Evolutionary conservation across 2,113 vertebrate genomes (phyloP).

Genomic region (Cyanoramphus novaezelandiae): DNA sequence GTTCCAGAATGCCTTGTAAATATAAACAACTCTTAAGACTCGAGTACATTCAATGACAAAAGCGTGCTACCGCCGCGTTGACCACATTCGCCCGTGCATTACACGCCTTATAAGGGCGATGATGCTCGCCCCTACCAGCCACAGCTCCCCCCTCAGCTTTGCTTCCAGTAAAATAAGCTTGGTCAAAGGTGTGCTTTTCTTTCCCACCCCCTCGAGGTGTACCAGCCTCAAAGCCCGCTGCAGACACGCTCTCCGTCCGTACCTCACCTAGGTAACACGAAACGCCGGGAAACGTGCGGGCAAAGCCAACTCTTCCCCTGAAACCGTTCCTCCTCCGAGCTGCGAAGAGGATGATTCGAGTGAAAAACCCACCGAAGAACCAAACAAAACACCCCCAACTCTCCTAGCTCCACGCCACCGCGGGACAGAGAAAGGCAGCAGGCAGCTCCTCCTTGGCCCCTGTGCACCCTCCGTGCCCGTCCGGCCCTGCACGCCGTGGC

Average conservation of each 20-base stretch:
- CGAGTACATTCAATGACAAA: constrained; percentile 16
- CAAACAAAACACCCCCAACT: not conserved
- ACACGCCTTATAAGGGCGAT: constrained; percentile 27
- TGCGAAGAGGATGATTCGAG: not conserved
- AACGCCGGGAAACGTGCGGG: not conserved
- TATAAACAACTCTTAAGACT: not conserved
- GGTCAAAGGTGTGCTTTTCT: not conserved
- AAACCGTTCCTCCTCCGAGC: not conserved
- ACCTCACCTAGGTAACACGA: not conserved
- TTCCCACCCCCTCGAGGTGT: not conserved
- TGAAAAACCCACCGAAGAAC: too few species aligned
- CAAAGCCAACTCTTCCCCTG: not conserved
- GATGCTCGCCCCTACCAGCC: not conserved
- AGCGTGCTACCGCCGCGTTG: not conserved
- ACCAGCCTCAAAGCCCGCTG: not conserved
- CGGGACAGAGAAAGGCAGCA: too few species aligned
- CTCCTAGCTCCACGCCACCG: not conserved
- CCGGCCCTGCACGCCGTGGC: not conserved
- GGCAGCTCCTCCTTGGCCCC: too few species aligned
- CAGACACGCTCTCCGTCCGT: not conserved
- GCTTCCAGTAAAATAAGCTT: not conserved
- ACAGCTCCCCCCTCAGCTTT: not conserved
- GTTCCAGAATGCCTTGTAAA: constrained; percentile 35
- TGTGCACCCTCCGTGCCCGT: too few species aligned
- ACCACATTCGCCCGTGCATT: not conserved